Base-by-base conservation (phyloP, 2,888 invertebrate genomes). In the Octonoba sinensis region DNA sequence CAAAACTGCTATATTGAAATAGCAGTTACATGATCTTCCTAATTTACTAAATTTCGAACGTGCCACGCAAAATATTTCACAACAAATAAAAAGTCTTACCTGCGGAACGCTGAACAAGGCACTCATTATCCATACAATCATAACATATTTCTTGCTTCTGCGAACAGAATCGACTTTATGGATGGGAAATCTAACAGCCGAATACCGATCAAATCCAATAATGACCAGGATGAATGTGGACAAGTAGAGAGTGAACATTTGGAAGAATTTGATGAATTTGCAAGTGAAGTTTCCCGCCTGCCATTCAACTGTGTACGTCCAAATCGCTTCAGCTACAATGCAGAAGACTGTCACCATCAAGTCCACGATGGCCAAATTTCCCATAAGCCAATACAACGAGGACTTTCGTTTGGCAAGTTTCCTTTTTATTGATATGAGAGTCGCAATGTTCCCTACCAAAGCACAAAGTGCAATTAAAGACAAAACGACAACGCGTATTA, bases 341-440 rank as follows among this genome's bases (percentile, higher is more conserved):
- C 95, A 95, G 88, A 94, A 94, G 66, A 94, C 90, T 0, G 94
- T 94, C 8, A 95, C 95, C 44, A 95, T 89, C n/a, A 95, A 90
- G 89, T 95, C 95, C 1, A 95, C 94, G 69, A 94, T 91, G n/a
- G 94, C 93, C 16, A 95, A 89, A 87, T 95, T 94, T 73, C 94
- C 91, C 86, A 95, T 94, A 62, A 95, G 89, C 62, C 93, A 93
- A 86, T 94, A 94, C 56, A 89, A 87, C 4, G 89, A 88, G 4
- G 88, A 88, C 16, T 87, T 86, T 27, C 88, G 86, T 51, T 85
- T 85, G 72, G 87, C 85, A 86, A 92, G 91, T 6, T 92, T 92
- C 86, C 91, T 91, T 85, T 91, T 91, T 87, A 95, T 93, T 86
- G 94, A 94, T 88, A 93, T 91, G 86, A 95, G 92, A 1, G 94